Conservation (phyloP, 2,113 vertebrate genomes). For the Corythornis cristatus region DNA sequence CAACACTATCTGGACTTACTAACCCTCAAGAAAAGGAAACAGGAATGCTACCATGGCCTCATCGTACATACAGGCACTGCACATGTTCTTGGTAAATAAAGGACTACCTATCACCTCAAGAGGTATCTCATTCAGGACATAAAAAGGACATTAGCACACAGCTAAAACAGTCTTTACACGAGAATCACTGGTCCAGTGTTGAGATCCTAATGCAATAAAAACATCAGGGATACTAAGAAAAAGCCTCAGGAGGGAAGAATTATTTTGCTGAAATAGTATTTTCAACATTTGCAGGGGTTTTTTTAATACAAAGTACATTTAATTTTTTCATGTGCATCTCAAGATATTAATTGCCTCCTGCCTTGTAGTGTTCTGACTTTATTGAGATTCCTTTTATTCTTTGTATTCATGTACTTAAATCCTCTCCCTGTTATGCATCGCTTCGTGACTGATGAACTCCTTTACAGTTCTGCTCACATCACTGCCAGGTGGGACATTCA, state of each 20-base stretch:
- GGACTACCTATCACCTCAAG: background rate
- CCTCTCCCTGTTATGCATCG: background rate
- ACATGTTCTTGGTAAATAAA: background rate
- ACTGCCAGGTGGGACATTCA: background rate
- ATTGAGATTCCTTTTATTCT: background rate
- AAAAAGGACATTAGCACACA: background rate
- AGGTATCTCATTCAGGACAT: background rate
- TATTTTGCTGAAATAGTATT: background rate
- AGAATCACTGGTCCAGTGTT: background rate
- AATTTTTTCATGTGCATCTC: background rate
- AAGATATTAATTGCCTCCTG: background rate
- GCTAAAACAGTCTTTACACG: background rate
- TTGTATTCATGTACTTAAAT: background rate
- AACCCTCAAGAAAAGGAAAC: background rate
- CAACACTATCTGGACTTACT: background rate
- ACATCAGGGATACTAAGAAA: background rate
- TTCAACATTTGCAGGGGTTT: background rate
- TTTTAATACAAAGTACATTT: background rate
- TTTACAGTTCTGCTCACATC: background rate
- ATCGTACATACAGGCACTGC: fast-evolving
- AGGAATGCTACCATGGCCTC: background rate
- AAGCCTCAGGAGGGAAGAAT: background rate
- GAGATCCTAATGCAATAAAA: background rate
- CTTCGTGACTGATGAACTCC: background rate
- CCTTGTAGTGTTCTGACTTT: background rate